Base-by-base conservation (phyloP, 2,113 vertebrate genomes). In the Cephalopholis sonnerati region DNA sequence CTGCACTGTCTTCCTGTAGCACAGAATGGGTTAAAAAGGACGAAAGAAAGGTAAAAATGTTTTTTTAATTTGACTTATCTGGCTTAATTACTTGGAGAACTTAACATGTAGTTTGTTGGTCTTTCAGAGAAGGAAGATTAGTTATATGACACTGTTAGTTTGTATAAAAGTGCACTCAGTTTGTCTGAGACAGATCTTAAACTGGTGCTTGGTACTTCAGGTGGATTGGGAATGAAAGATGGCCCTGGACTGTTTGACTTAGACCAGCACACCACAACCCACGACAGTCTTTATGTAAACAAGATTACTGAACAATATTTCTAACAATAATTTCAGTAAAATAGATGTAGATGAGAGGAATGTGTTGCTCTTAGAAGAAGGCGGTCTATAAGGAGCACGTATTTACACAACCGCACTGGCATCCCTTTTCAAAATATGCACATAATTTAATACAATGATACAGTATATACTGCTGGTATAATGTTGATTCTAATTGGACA, bases 11-110 rank as follows among this genome's bases (percentile, higher is more conserved):
- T 76, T 89, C 58, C 82, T 74, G 62, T 78, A 53, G 78, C 82
- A 66, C 44, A 16, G 41, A 87, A 85, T 10, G 36, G 73, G 91
- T 92, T 92, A 87, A 93, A 91, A 18, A 0, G 4, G 20, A 24
- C 7, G 0, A 20, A 22, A 7, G 22, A 25, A 10, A 82, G 74
- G 62, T 85, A 73, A 65, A 67, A 15, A 1, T 3, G 1, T 1
- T 22, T 6, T 44, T 59, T 50, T 50, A 17, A 16, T 39, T 54
- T 48, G n/a, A 70, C 20, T 4, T 24, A 29, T 41, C 0, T 77
- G n/a, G 0, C 5, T 7, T 11, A 16, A 7, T 9, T 29, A 8
- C 25, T 16, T 48, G 32, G 12, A 39, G 24, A 32, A 25, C 3
- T 32, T 25, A 5, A 17, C 4, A 15, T 25, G 12, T 2, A 16